A percentile compares a stretch with the other conserved stretches of the same genome.
phyloP scores from a whole-genome alignment of 2,797 vertebrate genomes.

The Vespertilio murinus region DNA sequence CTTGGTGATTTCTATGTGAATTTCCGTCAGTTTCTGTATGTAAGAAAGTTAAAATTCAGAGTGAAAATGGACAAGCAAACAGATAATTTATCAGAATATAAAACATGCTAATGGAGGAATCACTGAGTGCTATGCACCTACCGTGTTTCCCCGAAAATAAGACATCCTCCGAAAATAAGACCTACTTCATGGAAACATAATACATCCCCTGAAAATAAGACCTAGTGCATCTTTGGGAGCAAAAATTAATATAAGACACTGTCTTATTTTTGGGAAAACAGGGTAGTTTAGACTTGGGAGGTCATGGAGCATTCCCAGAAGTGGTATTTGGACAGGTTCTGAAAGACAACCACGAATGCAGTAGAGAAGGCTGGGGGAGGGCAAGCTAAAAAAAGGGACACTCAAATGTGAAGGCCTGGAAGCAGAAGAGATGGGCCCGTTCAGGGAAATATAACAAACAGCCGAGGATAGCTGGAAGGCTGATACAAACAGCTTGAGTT shows the following conservation, averaged over 20 bases:
- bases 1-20: background rate
- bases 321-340: background rate
- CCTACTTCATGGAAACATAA: too few species aligned
- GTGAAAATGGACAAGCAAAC: background rate
- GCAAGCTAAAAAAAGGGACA: background rate
- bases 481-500: background rate
- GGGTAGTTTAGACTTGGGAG: background rate
- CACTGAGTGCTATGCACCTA: background rate
- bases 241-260: too few species aligned
- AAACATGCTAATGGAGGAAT: background rate
- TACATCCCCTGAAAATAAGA: too few species aligned
- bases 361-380: background rate
- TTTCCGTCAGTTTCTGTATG: background rate
- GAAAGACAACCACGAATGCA: background rate
- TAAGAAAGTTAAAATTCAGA: background rate
- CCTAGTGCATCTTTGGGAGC: too few species aligned
- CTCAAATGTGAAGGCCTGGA: background rate
- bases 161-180: too few species aligned
- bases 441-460: background rate
- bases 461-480: background rate
- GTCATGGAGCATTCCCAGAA: background rate
- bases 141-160: too few species aligned
- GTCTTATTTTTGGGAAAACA: too few species aligned
- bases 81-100: background rate
- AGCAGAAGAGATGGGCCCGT: background rate